phyloP scores from a whole-genome alignment of 2,113 vertebrate genomes.

The Herpetotheres cachinnans region DNA sequence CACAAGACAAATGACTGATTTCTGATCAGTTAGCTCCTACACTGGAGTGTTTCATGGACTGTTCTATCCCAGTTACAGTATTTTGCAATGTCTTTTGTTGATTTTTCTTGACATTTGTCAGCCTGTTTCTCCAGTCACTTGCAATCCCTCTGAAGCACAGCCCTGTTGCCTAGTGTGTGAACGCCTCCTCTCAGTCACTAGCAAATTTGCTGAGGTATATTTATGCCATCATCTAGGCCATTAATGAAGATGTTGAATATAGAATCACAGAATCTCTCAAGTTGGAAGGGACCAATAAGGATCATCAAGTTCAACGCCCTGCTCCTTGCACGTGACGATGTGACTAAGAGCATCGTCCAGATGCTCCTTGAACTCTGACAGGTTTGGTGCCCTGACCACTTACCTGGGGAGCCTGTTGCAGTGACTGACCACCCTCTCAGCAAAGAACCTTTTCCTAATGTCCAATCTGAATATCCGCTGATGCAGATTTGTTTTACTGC shows the following conservation, averaged over 20 bases:
- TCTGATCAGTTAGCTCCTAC: not conserved
- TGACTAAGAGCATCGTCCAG: not conserved
- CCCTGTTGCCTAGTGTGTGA: fast-evolving
- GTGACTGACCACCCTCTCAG: not conserved
- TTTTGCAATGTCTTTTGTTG: not conserved
- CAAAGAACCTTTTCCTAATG: not conserved
- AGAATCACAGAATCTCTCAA: not conserved
- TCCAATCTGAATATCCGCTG: not conserved
- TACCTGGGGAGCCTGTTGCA: not conserved
- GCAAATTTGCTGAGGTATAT: not conserved
- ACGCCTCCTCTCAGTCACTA: not conserved
- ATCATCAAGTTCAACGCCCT: not conserved
- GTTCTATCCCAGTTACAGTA: not conserved
- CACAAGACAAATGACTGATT: not conserved
- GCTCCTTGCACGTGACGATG: not conserved
- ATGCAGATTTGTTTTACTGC: not conserved
- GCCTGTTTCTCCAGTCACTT: not conserved
- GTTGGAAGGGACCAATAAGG: not conserved
- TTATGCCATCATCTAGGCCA: not conserved
- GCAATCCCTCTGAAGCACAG: not conserved
- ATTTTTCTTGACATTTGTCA: not conserved
- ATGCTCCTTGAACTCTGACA: not conserved
- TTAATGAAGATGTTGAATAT: not conserved
- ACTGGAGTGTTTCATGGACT: not conserved
- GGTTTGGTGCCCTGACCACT: not conserved